Conservation (phyloP, 2,888 invertebrate species). For the Heterodera filipjevi region DNA sequence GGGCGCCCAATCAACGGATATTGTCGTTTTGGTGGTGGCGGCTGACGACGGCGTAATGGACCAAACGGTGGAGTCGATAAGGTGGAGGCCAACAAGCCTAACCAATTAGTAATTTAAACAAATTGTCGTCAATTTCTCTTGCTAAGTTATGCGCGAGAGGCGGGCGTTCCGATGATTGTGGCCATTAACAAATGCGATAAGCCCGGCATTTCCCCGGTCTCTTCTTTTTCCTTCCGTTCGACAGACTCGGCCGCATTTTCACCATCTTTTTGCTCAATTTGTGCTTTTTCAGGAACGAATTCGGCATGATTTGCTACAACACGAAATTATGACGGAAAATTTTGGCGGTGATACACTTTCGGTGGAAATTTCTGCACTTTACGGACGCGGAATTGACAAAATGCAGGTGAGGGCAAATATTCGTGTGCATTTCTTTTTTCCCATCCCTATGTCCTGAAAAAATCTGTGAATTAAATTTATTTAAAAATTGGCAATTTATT, state of each 20-base stretch:
- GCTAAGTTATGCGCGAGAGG: constrained; percentile 70
- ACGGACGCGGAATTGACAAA: constrained; percentile 66
- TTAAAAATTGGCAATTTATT: background rate
- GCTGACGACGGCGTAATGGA: constrained; percentile 98
- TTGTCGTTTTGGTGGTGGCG: constrained; percentile 82
- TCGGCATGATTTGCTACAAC: constrained; percentile 71
- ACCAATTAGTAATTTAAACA: background rate
- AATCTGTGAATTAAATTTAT: too few relatives aligned
- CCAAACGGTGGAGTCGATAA: constrained; percentile 88
- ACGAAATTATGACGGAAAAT: constrained; percentile 83
- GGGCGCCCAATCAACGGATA: constrained; percentile 92
- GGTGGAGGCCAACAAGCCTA: constrained; percentile 33
- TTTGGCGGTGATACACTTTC: constrained; percentile 85
- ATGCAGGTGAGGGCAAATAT: constrained; percentile 57
- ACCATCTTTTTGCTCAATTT: background rate
- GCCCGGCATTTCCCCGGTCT: constrained; percentile 83
- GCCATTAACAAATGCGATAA: constrained; percentile 98
- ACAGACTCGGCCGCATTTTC: too few relatives aligned
- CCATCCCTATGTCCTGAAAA: too few relatives aligned
- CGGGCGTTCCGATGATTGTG: constrained; percentile 86
- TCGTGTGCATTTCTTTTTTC: too few relatives aligned
- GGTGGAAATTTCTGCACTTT: constrained; percentile 87
- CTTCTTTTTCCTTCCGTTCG: background rate
- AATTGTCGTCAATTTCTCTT: background rate
- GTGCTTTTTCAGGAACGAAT: constrained; percentile 8